Evolutionary conservation across 1,140 invertebrate genomes (phyloP).

Genomic region (Drosophila sp.): DNA sequence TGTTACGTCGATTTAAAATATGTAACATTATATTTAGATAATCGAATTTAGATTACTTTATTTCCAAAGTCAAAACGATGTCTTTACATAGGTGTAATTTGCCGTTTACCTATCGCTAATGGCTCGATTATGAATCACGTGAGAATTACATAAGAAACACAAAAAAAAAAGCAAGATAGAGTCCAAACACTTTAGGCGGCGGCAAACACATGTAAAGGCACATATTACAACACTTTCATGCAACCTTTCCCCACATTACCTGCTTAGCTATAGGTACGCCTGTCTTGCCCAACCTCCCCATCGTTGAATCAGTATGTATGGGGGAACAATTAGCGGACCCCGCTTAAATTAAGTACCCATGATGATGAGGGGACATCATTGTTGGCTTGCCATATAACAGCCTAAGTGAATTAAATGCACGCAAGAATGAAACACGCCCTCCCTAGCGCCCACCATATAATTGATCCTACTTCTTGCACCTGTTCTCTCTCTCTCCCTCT

Average conservation of each 20-base stretch:
- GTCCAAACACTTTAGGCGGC: slow-evolving; percentile 48
- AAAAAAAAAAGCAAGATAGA: slow-evolving; percentile 15
- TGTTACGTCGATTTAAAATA: too few relatives aligned
- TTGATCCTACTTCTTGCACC: slow-evolving; percentile 13
- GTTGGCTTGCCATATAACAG: slow-evolving; percentile 48
- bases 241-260: neutral
- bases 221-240: slow-evolving; percentile 22
- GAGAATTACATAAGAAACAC: slow-evolving; percentile 37
- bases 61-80: neutral
- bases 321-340: slow-evolving; percentile 47
- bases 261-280: neutral
- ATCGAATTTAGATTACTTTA: slow-evolving; percentile 1
- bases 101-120: slow-evolving; percentile 48
- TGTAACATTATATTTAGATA: neutral
- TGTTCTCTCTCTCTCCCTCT: slow-evolving; percentile 5
- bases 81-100: too few relatives aligned
- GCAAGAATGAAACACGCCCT: slow-evolving; percentile 50
- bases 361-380: slow-evolving; percentile 17
- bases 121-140: slow-evolving; percentile 54
- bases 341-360: slow-evolving; percentile 51
- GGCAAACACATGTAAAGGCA: slow-evolving; percentile 55
- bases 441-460: neutral
- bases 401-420: slow-evolving; percentile 78
- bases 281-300: neutral
- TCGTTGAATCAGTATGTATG: slow-evolving; percentile 1